Evolutionary conservation across 1,140 invertebrate genomes (phyloP).

Genomic region (Panulirus ornatus): DNA sequence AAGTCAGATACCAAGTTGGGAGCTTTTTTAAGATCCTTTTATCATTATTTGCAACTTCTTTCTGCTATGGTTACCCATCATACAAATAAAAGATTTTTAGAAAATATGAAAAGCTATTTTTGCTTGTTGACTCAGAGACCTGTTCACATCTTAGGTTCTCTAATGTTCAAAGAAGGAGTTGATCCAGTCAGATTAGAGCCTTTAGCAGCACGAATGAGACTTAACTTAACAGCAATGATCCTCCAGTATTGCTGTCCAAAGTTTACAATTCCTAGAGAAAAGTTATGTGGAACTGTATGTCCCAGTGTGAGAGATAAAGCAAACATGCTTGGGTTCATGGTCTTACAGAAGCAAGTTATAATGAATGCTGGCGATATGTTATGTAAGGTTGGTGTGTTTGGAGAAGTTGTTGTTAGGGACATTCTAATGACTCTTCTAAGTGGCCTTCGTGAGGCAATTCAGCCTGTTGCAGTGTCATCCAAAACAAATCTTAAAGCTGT

Average conservation of each 20-base stretch:
- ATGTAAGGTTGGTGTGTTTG: constrained; percentile 33
- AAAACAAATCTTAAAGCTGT: constrained; percentile 20
- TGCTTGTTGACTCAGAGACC: constrained; percentile 36
- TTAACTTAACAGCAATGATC: constrained; percentile 62
- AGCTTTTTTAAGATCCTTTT: constrained; percentile 59
- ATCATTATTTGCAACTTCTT: constrained; percentile 65
- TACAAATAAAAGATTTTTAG: constrained; percentile 29
- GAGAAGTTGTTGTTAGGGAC: constrained; percentile 50
- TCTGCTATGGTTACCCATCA: constrained; percentile 54
- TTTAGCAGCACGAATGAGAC: constrained; percentile 49
- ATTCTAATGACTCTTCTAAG: constrained; percentile 42
- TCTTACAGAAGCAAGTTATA: constrained; percentile 24
- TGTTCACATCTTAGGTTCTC: constrained; percentile 51
- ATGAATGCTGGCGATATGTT: constrained; percentile 31
- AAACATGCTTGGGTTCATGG: constrained; percentile 31
- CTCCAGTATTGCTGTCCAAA: constrained; percentile 64
- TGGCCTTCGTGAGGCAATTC: constrained; percentile 53
- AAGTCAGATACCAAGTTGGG: constrained; percentile 26
- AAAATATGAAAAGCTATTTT: constrained; percentile 37
- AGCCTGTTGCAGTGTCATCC: constrained; percentile 21
- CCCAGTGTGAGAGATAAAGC: not conserved
- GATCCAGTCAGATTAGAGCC: constrained; percentile 55
- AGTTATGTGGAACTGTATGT: not conserved
- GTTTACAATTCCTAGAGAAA: constrained; percentile 22
- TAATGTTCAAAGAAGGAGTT: constrained; percentile 59